Evolutionary conservation across 2,888 invertebrate genomes (phyloP).

Genomic region (Gastrophysa polygoni): DNA sequence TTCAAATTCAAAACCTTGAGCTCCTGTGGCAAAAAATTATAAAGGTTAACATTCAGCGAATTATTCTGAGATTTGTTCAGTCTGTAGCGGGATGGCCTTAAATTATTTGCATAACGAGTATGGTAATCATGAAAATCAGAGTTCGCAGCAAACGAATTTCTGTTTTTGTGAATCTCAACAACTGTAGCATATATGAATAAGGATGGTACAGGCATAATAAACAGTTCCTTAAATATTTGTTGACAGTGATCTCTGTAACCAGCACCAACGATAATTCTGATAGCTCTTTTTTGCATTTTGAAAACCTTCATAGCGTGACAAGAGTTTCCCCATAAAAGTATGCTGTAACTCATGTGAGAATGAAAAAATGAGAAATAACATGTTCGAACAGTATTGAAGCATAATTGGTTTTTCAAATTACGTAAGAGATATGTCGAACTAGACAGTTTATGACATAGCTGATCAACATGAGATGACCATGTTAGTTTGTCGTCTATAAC

Average conservation of each 20-base stretch:
- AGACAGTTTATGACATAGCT: neutral
- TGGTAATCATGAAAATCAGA: neutral
- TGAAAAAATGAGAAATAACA: neutral
- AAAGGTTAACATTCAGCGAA: neutral
- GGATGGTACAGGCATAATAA: neutral
- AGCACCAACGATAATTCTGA: neutral
- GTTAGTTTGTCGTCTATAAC: neutral
- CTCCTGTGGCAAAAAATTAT: neutral
- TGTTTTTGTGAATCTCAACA: neutral
- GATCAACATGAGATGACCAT: constrained; percentile 4
- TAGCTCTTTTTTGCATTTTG: neutral
- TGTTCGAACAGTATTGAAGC: neutral
- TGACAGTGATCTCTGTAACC: neutral
- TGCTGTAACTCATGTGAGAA: neutral
- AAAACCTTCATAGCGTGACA: constrained; percentile 1
- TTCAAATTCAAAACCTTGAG: neutral
- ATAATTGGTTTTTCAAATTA: neutral
- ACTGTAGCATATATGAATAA: constrained; percentile 1
- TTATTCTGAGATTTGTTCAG: neutral
- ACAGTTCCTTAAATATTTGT: neutral
- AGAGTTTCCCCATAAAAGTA: neutral
- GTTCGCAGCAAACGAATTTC: neutral
- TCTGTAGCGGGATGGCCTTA: neutral
- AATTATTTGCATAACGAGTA: neutral
- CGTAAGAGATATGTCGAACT: neutral